These are phyloP conservation scores for Pachypsylla venusta DNA, from an alignment of 1,140 invertebrate species.

Conservation along the genomic window DNA sequence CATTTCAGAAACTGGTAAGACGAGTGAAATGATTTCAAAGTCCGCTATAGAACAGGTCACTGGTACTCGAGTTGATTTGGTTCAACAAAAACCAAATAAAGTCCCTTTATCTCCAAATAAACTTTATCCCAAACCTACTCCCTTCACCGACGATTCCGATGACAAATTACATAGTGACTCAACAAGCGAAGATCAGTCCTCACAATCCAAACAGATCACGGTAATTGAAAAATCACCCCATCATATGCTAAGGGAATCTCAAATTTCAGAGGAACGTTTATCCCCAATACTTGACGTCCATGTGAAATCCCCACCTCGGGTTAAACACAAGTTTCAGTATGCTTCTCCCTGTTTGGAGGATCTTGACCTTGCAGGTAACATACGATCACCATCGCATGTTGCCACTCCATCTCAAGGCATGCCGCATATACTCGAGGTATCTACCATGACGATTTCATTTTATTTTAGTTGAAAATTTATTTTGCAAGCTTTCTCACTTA, in stretches of 20 bases:
- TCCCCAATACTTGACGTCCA: constrained; percentile 32
- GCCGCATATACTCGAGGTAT: neutral
- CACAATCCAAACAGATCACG: neutral
- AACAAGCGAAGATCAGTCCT: neutral
- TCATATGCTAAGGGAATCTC: neutral
- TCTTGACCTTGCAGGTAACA: constrained; percentile 18
- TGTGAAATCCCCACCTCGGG: constrained; percentile 27
- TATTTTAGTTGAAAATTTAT: neutral
- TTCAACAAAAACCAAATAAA: neutral
- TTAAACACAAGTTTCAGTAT: constrained; percentile 27
- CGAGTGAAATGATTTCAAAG: too few species aligned
- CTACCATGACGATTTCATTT: neutral
- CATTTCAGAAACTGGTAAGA: too few species aligned
- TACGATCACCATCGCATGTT: neutral
- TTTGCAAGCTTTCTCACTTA: neutral
- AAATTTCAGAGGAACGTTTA: constrained; percentile 22
- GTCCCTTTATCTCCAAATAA: neutral
- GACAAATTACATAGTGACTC: neutral
- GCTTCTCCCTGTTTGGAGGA: constrained; percentile 30
- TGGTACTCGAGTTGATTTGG: too few species aligned
- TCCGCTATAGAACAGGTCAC: too few species aligned
- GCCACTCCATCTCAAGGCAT: neutral
- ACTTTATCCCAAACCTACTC: neutral
- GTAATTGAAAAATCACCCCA: neutral
- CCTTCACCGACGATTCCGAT: neutral